Evolutionary conservation across 2,113 vertebrate genomes (phyloP), one percentile per base, ranked within the genome.

Genomic region (Neogale vison): DNA sequence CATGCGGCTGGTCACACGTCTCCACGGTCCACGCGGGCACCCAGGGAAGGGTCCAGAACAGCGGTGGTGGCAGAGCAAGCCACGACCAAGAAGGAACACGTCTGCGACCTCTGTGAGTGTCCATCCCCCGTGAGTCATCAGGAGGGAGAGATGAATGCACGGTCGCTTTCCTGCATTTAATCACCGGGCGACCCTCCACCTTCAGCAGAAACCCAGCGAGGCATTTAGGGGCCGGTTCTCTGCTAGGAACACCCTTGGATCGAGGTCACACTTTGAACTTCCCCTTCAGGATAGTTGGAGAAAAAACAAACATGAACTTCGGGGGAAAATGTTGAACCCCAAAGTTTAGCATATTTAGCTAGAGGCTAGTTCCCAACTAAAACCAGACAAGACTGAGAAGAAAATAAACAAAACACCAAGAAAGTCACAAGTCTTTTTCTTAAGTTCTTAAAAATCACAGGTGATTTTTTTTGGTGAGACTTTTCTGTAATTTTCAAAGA

Each of bases 131-230:
- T 1, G 45, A 50, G 2, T 4, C 10, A 0, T 9, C 76, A 2
- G 26, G 1, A 45, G 47, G 12, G 0, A 10, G 71, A 17, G 67
- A 39, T 24, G 7, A 3, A 4, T 0, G 3, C 0, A 0, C 14
- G 8, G 3, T 1, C 47, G 47, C 6, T 0, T 11, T 18, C 15
- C 26, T 3, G 0, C 7, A 0, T 29, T 1, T 17, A 3, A 8
- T 1, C 7, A 23, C 7, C 3, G 21, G 31, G 4, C 5, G 12
- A 9, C 34, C 26, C 26, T 15, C 3, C 10, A n/a, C 0, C 0
- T 5, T 13, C 23, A 34, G 11, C 0, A 3, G 72, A 29, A 7
- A 18, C 26, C 6, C 71, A 10, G 47, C 1, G 1, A 12, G 10
- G 17, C 34, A 0, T 9, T 42, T 6, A 11, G 63, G 3, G 11